Conservation (phyloP, 2,888 invertebrate species). For the Portevinia maculata region DNA sequence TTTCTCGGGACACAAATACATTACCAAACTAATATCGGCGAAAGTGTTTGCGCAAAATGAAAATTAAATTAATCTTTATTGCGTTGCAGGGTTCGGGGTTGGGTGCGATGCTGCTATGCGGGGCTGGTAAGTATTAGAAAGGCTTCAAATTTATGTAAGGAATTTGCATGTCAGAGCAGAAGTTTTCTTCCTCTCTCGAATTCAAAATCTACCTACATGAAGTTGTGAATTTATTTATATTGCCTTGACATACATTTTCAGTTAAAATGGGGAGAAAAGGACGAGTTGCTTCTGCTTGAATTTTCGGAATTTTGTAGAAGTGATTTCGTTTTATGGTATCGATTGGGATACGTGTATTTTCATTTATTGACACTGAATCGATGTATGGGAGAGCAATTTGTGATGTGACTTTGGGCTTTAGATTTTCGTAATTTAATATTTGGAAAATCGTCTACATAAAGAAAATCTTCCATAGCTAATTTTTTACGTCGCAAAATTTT, state of each 20-base stretch:
- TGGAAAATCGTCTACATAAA: too few relatives aligned
- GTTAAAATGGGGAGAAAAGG: background rate
- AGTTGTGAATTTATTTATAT: slow-evolving; percentile 49
- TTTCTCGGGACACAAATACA: slow-evolving; percentile 18
- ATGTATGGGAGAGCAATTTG: too few relatives aligned
- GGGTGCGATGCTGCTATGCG: background rate
- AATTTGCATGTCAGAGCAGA: slow-evolving; percentile 62
- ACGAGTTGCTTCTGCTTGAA: background rate
- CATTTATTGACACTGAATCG: too few relatives aligned
- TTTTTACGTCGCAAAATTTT: too few relatives aligned
- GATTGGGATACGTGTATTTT: background rate
- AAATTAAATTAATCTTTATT: slow-evolving; percentile 56
- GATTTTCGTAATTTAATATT: too few relatives aligned
- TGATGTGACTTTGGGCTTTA: too few relatives aligned
- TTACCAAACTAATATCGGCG: slow-evolving; percentile 43
- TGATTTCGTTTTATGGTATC: slow-evolving; percentile 9
- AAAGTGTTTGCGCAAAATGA: slow-evolving; percentile 47
- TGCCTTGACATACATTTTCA: slow-evolving; percentile 24
- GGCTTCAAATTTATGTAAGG: slow-evolving; percentile 39
- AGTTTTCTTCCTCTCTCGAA: slow-evolving; percentile 45
- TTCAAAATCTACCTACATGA: slow-evolving; percentile 11
- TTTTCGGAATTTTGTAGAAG: slow-evolving; percentile 11
- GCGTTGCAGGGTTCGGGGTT: background rate
- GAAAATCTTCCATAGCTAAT: too few relatives aligned
- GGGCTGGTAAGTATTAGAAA: background rate